Evolutionary conservation across 2,113 vertebrate genomes (phyloP), one percentile per base, ranked within the genome.

Genomic region (Geothlypis trichas): DNA sequence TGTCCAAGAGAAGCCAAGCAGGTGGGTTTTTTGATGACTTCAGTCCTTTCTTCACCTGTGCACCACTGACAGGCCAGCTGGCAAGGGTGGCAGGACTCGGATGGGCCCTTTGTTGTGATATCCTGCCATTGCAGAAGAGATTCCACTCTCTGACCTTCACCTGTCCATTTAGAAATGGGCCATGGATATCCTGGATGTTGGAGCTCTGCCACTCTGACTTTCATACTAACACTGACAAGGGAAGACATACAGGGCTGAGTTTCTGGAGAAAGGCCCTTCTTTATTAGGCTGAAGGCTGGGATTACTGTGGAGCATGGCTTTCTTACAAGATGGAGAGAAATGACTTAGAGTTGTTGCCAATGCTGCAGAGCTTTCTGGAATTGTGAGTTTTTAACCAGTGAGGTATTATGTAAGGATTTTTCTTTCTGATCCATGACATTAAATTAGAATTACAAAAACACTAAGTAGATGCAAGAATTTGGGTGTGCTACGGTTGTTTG

Each of bases 261-360:
- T 94, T 73, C 55, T 46, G 15, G 18, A 62, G 23, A 11, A 30
- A 62, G 18, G 21, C 3, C 8, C 15, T 15, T 72, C 16, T 67
- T 73, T 20, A 21, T 15, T 8, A 54, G 33, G 20, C 21, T 61
- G 31, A 78, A 77, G 18, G 17, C 19, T 14, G 15, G 15, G 9
- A n/a, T 39, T 89, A 42, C 24, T 72, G 17, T 19, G 44, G 47
- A 82, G 5, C 39, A 35, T 7, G 23, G 13, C 10, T 80, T 59
- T 63, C 41, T 84, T 83, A 37, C 20, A 86, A 75, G n/a, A 35
- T 14, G 23, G 11, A 89, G 28, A 65, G 13, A 65, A 88, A 77
- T 67, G 0, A 22, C 7, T 41, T 55, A 30, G 10, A 7, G 3
- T 65, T 65, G 18, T 46, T 83, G 73, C 51, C 47, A 66, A 0